These are phyloP conservation scores for Diorhabda sublineata DNA, from an alignment of 1,140 invertebrate species.

Conservation along the genomic window DNA sequence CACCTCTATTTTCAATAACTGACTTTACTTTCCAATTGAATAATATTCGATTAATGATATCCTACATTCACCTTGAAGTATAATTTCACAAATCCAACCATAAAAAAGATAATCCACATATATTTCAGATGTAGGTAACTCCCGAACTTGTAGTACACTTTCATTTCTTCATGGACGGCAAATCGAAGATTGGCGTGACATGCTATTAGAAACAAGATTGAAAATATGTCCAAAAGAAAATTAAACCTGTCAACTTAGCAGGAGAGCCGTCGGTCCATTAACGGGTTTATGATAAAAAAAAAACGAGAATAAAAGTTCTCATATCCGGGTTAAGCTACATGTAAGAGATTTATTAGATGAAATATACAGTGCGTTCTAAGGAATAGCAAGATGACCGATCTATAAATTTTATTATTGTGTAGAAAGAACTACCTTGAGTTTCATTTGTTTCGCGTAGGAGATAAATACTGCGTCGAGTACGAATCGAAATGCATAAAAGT, in stretches of 20 bases:
- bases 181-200: conserved; percentile 7
- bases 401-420: no score
- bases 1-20: no score
- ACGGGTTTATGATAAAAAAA: background rate
- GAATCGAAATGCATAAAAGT: no score
- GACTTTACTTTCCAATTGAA: no score
- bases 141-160: background rate
- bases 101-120: background rate
- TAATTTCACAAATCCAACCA: no score
- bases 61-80: no score
- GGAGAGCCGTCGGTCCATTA: background rate
- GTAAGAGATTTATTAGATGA: background rate
- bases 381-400: no score
- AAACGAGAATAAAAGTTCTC: conserved; percentile 1
- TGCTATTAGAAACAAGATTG: conserved; percentile 7
- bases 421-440: no score
- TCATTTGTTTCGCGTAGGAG: no score
- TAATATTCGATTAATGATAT: no score
- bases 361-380: no score
- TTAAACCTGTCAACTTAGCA: conserved; percentile 10
- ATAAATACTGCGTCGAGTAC: no score
- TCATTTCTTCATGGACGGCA: conserved; percentile 1
- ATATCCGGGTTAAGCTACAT: background rate
- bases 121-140: background rate
- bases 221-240: conserved; percentile 10